A percentile compares a stretch with the other conserved stretches of the same genome.
phyloP scores from a whole-genome alignment of 2,113 vertebrate species.

The Catharus bicknelli region DNA sequence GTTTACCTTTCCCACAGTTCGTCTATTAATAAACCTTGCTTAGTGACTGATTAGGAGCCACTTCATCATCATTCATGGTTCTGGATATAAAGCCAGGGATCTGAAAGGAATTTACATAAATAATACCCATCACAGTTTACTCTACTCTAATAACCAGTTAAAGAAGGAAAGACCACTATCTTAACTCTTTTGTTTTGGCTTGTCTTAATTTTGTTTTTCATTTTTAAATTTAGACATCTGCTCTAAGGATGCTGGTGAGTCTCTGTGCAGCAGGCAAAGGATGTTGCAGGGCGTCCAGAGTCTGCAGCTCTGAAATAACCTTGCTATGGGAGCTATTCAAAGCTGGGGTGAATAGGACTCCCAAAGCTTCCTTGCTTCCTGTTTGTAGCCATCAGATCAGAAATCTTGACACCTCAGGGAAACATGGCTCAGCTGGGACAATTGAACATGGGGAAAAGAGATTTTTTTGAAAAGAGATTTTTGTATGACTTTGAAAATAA shows the following conservation, averaged over 20 bases:
- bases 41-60: conserved; percentile 36
- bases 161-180: neutral
- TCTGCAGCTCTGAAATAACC: neutral
- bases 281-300: neutral
- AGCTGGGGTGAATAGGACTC: neutral
- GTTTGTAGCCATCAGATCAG: neutral
- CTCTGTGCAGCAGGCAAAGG: neutral
- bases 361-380: neutral
- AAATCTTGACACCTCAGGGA: neutral
- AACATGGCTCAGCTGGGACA: neutral
- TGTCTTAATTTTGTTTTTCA: neutral
- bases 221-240: neutral
- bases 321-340: neutral
- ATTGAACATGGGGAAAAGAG: neutral
- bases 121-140: neutral
- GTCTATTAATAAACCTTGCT: neutral
- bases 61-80: neutral
- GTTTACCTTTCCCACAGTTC: conserved; percentile 66
- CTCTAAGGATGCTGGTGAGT: neutral
- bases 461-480: neutral
- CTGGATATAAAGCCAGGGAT: neutral
- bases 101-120: neutral
- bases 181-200: neutral
- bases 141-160: neutral
- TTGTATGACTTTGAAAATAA: neutral